Conservation (phyloP, 1,140 invertebrate genomes). For the Drosophila arawakana region DNA sequence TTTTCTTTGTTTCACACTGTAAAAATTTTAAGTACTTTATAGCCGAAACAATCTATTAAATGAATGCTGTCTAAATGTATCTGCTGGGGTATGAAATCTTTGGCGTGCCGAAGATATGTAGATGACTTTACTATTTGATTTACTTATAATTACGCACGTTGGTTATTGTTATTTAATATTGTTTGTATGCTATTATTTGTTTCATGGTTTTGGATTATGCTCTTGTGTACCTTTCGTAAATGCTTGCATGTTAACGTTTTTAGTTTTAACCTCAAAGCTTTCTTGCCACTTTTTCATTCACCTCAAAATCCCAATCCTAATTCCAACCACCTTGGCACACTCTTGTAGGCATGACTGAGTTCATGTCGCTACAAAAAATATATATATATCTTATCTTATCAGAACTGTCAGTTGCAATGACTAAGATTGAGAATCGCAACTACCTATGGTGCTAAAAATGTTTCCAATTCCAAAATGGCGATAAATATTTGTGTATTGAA, state of each 20-base stretch:
- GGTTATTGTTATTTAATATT: slow-evolving; percentile 6
- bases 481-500: not conserved
- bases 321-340: slow-evolving; percentile 4
- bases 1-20: too few species aligned
- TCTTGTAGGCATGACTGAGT: slow-evolving; percentile 13
- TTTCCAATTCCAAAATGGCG: not conserved
- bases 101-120: too few species aligned
- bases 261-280: slow-evolving; percentile 5
- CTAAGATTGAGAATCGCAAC: slow-evolving; percentile 7
- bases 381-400: slow-evolving; percentile 31
- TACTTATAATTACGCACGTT: not conserved
- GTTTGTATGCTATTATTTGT: slow-evolving; percentile 5
- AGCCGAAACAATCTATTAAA: too few species aligned
- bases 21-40: too few species aligned
- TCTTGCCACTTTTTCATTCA: not conserved
- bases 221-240: not conserved
- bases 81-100: too few species aligned
- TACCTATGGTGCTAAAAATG: not conserved
- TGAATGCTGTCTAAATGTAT: too few species aligned
- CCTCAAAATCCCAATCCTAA: too few species aligned
- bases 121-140: too few species aligned
- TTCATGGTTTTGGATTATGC: slow-evolving; percentile 42
- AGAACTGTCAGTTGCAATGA: not conserved
- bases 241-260: slow-evolving; percentile 17
- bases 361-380: not conserved